Evolutionary conservation across 2,113 vertebrate genomes (phyloP).

Genomic region (Sciurus niger): DNA sequence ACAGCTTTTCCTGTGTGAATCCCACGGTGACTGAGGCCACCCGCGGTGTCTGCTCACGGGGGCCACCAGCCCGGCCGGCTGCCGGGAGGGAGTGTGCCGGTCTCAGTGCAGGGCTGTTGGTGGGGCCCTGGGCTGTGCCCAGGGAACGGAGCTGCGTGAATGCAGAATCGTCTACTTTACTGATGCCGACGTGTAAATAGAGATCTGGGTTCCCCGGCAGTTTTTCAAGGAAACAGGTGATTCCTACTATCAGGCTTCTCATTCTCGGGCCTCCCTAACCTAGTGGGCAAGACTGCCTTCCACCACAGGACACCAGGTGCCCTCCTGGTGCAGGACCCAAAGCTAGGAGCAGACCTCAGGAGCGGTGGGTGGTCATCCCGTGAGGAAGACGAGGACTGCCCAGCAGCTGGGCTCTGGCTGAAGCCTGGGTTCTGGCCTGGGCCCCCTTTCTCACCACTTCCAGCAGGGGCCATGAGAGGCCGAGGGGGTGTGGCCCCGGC

Average conservation of each 20-base stretch:
- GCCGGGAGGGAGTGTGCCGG: constrained; percentile 57
- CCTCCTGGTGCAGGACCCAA: background rate
- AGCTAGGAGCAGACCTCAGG: background rate
- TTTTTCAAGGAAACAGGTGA: constrained; percentile 73
- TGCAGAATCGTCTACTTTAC: constrained; percentile 77
- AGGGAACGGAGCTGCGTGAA: background rate
- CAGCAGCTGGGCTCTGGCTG: background rate
- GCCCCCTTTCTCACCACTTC: background rate
- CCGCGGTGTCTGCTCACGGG: too few relatives aligned
- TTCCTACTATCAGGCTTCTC: constrained; percentile 12
- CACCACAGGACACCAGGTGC: background rate
- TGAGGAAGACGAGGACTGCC: background rate
- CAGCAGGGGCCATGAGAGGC: accelerated
- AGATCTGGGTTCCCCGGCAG: constrained; percentile 65
- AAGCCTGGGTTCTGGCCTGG: background rate
- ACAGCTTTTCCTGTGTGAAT: background rate
- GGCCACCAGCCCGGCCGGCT: constrained; percentile 8
- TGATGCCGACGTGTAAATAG: constrained; percentile 73
- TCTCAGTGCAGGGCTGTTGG: constrained; percentile 44
- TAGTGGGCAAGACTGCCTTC: constrained; percentile 20
- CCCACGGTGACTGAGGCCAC: background rate
- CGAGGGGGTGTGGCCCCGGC: background rate
- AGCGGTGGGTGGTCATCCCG: background rate
- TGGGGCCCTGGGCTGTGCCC: constrained; percentile 50
- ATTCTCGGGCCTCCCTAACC: background rate